phyloP scores from a whole-genome alignment of 2,113 vertebrate genomes.

The Micromys minutus region DNA sequence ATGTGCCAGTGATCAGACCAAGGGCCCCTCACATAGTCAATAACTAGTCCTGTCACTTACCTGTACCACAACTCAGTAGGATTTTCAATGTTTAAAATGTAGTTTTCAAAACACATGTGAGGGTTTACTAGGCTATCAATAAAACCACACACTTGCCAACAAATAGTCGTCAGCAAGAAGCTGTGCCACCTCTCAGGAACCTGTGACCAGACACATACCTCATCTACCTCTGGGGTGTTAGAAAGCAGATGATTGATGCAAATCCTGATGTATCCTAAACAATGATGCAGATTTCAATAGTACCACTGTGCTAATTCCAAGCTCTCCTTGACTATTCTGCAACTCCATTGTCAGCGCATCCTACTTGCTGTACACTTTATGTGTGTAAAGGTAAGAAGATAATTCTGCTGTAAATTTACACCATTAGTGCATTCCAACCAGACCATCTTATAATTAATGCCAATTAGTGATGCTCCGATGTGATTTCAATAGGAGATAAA shows the following conservation, averaged over 20 bases:
- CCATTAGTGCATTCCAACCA: slow-evolving; percentile 46
- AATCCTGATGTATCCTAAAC: background rate
- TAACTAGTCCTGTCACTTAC: background rate
- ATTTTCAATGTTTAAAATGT: background rate
- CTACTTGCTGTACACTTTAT: background rate
- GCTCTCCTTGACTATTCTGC: background rate
- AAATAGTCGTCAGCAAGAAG: background rate
- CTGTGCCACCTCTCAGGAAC: no score
- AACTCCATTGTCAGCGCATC: background rate
- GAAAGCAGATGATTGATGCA: background rate
- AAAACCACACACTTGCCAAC: background rate
- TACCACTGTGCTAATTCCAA: slow-evolving; percentile 25
- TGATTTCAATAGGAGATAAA: slow-evolving; percentile 47
- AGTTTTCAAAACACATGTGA: background rate
- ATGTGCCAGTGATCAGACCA: background rate
- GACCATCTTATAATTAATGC: slow-evolving; percentile 34
- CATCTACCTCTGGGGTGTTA: background rate
- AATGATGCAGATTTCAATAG: background rate
- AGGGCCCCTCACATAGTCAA: background rate
- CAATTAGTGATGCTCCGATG: slow-evolving; percentile 14
- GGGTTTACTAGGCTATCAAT: background rate
- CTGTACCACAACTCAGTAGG: background rate
- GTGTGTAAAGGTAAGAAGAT: slow-evolving; percentile 49
- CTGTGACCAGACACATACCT: background rate
- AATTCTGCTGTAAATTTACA: slow-evolving; percentile 48